Evolutionary conservation across 64 coral and sea anemone genomes (phyloP), one percentile per base, ranked within the genome.

Genomic region (Stichodactyla helianthus): DNA sequence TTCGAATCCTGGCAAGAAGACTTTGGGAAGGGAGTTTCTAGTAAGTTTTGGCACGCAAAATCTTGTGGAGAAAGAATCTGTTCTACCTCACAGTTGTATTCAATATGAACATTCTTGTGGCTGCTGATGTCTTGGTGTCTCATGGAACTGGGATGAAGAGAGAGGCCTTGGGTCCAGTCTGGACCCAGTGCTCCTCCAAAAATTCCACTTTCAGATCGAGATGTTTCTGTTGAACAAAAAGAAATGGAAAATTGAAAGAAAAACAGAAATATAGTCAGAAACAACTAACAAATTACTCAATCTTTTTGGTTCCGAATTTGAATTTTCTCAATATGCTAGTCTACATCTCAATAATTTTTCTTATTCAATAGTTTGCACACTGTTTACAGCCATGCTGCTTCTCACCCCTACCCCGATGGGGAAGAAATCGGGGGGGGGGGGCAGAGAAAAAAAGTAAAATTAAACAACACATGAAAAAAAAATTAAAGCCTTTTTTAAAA

Each of bases 121-220:
- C 10, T 13, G 55, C 55, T 58, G 14, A 58, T 58, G 55, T 58
- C 55, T 58, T 11, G 9, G 27, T 74, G 22, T 74, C 10, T 10
- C 27, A 52, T 84, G 68, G 86, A 62, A 26, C 53, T 20, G 9
- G 60, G 56, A 77, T 65, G 54, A 6, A 96, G 61, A 80, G 80
- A 53, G 10, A 96, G 81, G 55, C 74, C 88, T 85, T 80, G 87
- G 84, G 80, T 90, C 94, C 94, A 96, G 80, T 93, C 91, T 78
- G 94, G 94, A 6, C 94, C 94, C 56, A 96, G 76, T 25, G 94
- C 94, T 27, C 94, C 89, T 71, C 93, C 93, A 86, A 71, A 54
- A n/a, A 90, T 14, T 31, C 67, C 18, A 56, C 53, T 52, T 27
- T 84, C 65, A 23, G 6, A 60, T 13, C 6, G 2, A 35, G 63